Conservation (phyloP, 2,113 vertebrate genomes). For the Pituophis catenifer region DNA sequence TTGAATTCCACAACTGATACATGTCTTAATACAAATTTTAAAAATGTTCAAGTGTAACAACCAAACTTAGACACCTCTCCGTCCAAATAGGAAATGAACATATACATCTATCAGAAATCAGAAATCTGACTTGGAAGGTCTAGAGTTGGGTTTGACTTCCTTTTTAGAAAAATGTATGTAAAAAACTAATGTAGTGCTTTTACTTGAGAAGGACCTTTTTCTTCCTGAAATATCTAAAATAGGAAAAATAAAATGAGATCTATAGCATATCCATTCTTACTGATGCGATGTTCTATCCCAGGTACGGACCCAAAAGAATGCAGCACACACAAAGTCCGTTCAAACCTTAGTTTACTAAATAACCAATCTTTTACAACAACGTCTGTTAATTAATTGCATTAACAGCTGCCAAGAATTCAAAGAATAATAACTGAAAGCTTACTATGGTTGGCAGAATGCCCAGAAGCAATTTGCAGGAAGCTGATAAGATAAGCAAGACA, state of each 20-base stretch:
- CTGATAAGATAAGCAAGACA: too few relatives aligned
- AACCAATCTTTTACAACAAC: too few relatives aligned
- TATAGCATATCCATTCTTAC: background rate
- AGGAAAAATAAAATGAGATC: background rate
- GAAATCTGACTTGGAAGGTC: background rate
- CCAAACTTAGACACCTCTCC: background rate
- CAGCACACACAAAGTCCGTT: too few relatives aligned
- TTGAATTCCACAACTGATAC: too few relatives aligned
- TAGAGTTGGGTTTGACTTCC: background rate
- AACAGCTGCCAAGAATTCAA: too few relatives aligned
- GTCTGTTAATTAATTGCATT: too few relatives aligned
- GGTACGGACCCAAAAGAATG: too few relatives aligned
- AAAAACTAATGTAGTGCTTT: background rate
- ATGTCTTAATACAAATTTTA: background rate
- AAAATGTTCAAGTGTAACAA: background rate
- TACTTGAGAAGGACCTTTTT: background rate
- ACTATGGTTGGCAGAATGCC: too few relatives aligned
- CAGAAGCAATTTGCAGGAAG: too few relatives aligned
- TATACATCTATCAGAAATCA: background rate
- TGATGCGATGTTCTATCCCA: background rate
- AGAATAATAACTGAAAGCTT: too few relatives aligned
- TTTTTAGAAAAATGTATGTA: background rate
- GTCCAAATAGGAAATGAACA: background rate
- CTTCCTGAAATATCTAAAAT: background rate
- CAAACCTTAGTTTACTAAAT: too few relatives aligned